Conservation (phyloP, 2,797 vertebrate species). For the Tapirus indicus region DNA sequence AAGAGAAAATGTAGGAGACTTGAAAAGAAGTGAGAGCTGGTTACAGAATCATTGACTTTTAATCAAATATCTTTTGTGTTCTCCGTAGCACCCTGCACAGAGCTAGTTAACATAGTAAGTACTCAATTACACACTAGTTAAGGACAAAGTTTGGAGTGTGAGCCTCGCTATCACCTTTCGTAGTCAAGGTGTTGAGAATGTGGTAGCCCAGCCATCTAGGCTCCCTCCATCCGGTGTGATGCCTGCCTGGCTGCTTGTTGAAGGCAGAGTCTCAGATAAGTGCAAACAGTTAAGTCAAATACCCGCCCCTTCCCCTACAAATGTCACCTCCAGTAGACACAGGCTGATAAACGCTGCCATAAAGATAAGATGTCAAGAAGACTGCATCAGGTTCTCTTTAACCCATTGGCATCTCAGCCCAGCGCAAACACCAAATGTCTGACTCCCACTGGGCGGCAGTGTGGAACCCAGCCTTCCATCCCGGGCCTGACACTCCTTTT, state of each 20-base stretch:
- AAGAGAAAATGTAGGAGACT: not conserved
- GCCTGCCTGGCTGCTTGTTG: slow-evolving; percentile 28
- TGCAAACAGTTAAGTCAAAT: slow-evolving; percentile 57
- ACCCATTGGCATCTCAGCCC: not conserved
- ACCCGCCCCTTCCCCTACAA: not conserved
- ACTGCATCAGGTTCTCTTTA: not conserved
- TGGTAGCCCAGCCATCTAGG: not conserved
- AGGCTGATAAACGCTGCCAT: slow-evolving; percentile 8
- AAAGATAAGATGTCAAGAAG: slow-evolving; percentile 43
- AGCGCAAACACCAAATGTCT: not conserved
- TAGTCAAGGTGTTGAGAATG: not conserved
- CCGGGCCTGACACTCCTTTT: not conserved
- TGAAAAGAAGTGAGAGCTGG: not conserved
- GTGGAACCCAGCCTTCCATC: not conserved
- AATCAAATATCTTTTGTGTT: no score
- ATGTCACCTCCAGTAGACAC: slow-evolving; percentile 33
- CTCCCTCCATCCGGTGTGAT: not conserved
- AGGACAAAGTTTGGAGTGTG: not conserved
- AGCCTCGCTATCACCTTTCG: not conserved
- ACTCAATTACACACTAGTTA: rapidly evolving
- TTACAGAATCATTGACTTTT: not conserved
- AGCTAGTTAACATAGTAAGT: rapidly evolving
- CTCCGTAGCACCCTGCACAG: not conserved
- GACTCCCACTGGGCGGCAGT: not conserved
- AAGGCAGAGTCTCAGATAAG: slow-evolving; percentile 25